Evolutionary conservation across 2,113 vertebrate species (phyloP).

Genomic region (zebrafish (Danio rerio)): GRCz12tu NC_133182.1:48436501-48437000

Average conservation of each 20-base stretch:
- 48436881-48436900: conserved; percentile 83
- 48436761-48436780: conserved; percentile 32
- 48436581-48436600: conserved; percentile 98
- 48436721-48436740: conserved; percentile 87
- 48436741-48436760: conserved; percentile 64
- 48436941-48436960: conserved; percentile 63
- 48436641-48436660: conserved; percentile 99
- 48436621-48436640: conserved; percentile 99
- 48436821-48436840: conserved; percentile 81
- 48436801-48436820: conserved; percentile 71
- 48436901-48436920: conserved; percentile 60
- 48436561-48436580: conserved; percentile 94
- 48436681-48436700: conserved; percentile 82
- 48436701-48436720: conserved; percentile 84
- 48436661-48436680: conserved; percentile 97
- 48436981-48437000: conserved; percentile 87
- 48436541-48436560: conserved; percentile 95
- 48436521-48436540: conserved; percentile 94
- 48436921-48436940: conserved; percentile 62
- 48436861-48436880: conserved; percentile 80
- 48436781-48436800: conserved; percentile 16
- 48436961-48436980: conserved; percentile 83
- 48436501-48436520: conserved; percentile 97
- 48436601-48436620: conserved; percentile 99
- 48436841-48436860: conserved; percentile 80